Conservation (phyloP, 2,113 vertebrate species). For the Chaetops frenatus region DNA sequence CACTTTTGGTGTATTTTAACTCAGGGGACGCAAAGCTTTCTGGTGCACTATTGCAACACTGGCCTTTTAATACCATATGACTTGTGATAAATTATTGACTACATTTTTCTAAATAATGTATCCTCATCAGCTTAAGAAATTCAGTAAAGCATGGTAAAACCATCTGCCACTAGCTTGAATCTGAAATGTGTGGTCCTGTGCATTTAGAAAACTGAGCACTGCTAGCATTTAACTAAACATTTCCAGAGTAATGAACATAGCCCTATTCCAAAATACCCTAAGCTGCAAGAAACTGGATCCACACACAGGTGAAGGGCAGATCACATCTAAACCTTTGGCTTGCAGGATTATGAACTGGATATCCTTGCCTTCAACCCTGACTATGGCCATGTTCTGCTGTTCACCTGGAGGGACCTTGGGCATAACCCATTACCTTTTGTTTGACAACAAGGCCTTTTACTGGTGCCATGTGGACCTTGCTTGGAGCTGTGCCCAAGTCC, state of each 20-base stretch:
- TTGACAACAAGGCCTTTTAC: not conserved
- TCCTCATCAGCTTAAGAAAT: not conserved
- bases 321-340: not conserved
- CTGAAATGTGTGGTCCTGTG: not conserved
- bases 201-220: not conserved
- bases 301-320: not conserved
- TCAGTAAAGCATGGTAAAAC: not conserved
- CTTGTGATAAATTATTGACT: slow-evolving; percentile 44
- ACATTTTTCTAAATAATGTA: slow-evolving; percentile 38
- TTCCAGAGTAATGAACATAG: not conserved
- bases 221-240: not conserved
- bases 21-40: not conserved
- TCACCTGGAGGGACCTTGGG: not conserved
- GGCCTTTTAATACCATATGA: not conserved
- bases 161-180: not conserved
- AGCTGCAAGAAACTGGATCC: not conserved
- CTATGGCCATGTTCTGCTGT: not conserved
- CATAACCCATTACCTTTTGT: not conserved
- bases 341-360: not conserved
- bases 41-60: not conserved
- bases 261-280: not conserved
- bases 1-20: not conserved
- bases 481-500: not conserved
- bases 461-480: not conserved
- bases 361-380: not conserved